Base-by-base conservation (phyloP, 2,888 invertebrate species). In the Idaea dimidiata region DNA sequence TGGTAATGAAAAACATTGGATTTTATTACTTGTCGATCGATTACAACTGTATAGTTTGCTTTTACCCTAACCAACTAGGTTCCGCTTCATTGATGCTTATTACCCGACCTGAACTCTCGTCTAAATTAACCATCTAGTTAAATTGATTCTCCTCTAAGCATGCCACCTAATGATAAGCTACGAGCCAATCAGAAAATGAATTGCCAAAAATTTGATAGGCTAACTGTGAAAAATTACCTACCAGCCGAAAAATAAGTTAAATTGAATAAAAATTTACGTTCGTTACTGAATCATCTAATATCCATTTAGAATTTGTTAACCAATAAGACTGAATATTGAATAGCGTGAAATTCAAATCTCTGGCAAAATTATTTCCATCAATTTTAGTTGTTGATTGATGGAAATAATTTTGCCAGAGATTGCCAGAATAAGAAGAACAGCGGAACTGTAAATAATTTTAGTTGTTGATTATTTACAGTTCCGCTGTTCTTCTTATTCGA, bases 141-240 rank as follows among this genome's bases (percentile, higher is more conserved):
- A 67, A 67, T 67, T 67, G 67, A 67, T 67, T 67, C 56, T 18
- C 56, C 56, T 17, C 61, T 66, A 61, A 63, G 61, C 61, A 43
- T 43, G 43, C 8, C 14, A 43, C 10, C 43, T 67, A 69, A 68
- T 69, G 62, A 71, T 66, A 68, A 32, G 60, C 54, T 66, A 61
- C 59, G 60, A 65, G 65, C 65, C 64, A 66, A 66, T 70, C 69
- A 61, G 62, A 64, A 78, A 75, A 82, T 78, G 78, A 77, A 81
- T 78, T 69, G 70, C 70, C 69, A 59, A 72, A 67, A 61, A 62
- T 62, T 68, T 66, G 76, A 76, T 87, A 89, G 89, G 87, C 43
- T 43, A 43, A 43, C 43, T 43, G 43, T 43, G 43, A 14, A 33
- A 33, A 33, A 33, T 33, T 33, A 33, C 7, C 14, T 33, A 43